Percentiles rank a stretch among this genome's conserved stretches.
These are phyloP conservation scores for Megastigmus dorsalis DNA, from an alignment of 2,888 invertebrate genomes.

Conservation along the genomic window DNA sequence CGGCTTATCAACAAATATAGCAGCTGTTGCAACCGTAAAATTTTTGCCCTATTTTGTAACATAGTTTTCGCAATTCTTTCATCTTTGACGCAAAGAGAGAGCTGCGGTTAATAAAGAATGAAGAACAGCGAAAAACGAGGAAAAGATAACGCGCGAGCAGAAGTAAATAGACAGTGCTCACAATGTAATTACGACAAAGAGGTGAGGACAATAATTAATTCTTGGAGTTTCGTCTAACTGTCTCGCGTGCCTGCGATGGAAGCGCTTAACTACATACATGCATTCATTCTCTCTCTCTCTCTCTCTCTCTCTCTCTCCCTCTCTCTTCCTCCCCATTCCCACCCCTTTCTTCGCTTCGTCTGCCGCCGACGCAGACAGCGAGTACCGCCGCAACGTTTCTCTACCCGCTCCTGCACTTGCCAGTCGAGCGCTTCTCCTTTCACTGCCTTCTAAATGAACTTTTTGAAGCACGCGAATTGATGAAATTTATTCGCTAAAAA, in stretches of 20 bases:
- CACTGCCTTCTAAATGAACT: slow-evolving; percentile 30
- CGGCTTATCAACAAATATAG: no score
- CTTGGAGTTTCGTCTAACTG: slow-evolving; percentile 59
- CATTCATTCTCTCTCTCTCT: slow-evolving; percentile 41
- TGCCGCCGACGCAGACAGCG: neutral
- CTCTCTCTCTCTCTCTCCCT: neutral
- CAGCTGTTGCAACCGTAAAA: no score
- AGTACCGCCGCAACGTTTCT: neutral
- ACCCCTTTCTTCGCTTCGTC: slow-evolving; percentile 13
- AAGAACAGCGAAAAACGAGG: no score
- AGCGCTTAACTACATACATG: slow-evolving; percentile 46
- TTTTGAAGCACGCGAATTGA: slow-evolving; percentile 13
- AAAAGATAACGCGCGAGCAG: neutral
- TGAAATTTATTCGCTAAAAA: no score
- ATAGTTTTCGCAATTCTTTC: no score
- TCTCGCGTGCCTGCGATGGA: slow-evolving; percentile 46
- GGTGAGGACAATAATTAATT: slow-evolving; percentile 63
- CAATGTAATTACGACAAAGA: slow-evolving; percentile 55
- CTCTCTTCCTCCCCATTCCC: neutral
- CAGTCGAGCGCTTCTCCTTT: neutral
- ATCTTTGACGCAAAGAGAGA: no score
- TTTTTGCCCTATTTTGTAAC: no score
- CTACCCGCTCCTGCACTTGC: neutral
- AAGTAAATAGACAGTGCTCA: slow-evolving; percentile 40
- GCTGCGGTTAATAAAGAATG: no score